Evolutionary conservation across 2,797 vertebrate genomes (phyloP), one percentile per base, ranked within the genome.

Genomic region (Diplodus puntazzo): DNA sequence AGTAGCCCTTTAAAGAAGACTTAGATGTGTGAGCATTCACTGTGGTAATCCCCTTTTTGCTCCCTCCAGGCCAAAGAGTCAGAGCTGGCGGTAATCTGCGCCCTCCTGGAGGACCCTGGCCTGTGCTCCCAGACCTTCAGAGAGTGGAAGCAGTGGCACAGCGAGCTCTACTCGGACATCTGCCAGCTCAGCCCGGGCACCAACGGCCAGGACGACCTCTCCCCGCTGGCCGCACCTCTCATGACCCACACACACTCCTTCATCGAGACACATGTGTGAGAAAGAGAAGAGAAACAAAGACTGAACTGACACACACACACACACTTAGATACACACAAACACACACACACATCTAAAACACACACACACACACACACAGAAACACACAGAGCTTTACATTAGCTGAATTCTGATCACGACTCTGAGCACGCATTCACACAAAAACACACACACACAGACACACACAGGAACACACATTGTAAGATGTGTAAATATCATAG

Each of bases 141-240:
- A 90, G 95, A 97, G 81, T 97, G 96, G 97, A 98, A 98, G 89
- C 92, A 95, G 94, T 96, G 95, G 94, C 96, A 97, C 94, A 94
- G 96, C 75, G 96, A 97, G 75, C 96, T 97, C 89, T 97, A 95
- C 91, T 88, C 96, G 85, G 97, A 97, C 94, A 97, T 97, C 94
- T 96, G 96, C 95, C 95, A 97, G 94, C 96, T 96, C 88, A 96
- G 94, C 84, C 93, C 89, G 2, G 93, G 96, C 86, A 96, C 96
- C 89, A 95, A 96, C 0, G 96, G 95, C 89, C 94, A 95, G 81
- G 95, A 95, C 69, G 95, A 97, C 88, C 94, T 96, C 68, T 94
- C 95, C 43, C 92, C 92, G 30, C 94, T 96, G 55, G 90, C 83
- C 6, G 91, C 87, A 1, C 95, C 96, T 3, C 94, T 96, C 90